Conservation (phyloP, 2,113 vertebrate species). For the Lagopus leucura region DNA sequence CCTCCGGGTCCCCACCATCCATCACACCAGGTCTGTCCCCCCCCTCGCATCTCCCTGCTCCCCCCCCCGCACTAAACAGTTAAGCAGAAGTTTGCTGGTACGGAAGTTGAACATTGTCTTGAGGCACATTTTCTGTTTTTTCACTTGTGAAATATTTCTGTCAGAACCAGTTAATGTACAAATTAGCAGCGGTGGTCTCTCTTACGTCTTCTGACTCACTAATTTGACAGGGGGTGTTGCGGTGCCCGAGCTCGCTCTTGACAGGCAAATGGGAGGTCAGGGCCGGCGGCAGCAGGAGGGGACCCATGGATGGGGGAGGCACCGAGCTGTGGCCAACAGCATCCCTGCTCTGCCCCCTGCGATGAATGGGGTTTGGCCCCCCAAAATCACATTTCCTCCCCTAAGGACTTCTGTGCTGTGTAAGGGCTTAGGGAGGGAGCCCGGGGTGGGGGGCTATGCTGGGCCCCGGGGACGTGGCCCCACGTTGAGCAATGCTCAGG, state of each 20-base stretch:
- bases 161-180: conserved; percentile 95
- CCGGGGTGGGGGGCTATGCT: rapidly evolving
- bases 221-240: conserved; percentile 89
- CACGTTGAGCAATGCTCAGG: not conserved
- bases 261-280: conserved; percentile 86
- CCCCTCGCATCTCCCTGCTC: too few species aligned
- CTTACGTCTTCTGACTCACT: conserved; percentile 84
- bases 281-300: conserved; percentile 80
- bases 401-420: not conserved
- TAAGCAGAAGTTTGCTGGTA: conserved; percentile 73
- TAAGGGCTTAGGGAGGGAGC: not conserved
- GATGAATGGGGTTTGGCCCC: not conserved
- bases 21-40: not conserved
- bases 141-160: conserved; percentile 86
- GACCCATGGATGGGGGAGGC: conserved; percentile 71
- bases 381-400: not conserved
- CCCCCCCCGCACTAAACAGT: conserved; percentile 42
- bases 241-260: conserved; percentile 76
- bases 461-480: not conserved
- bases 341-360: not conserved
- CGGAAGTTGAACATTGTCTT: conserved; percentile 67
- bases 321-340: not conserved
- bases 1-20: not conserved
- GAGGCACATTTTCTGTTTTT: conserved; percentile 73
- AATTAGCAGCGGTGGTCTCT: conserved; percentile 90